Evolutionary conservation across 2,113 vertebrate species (phyloP), one percentile per base, ranked within the genome.

Genomic region (Centropus bengalensis): DNA sequence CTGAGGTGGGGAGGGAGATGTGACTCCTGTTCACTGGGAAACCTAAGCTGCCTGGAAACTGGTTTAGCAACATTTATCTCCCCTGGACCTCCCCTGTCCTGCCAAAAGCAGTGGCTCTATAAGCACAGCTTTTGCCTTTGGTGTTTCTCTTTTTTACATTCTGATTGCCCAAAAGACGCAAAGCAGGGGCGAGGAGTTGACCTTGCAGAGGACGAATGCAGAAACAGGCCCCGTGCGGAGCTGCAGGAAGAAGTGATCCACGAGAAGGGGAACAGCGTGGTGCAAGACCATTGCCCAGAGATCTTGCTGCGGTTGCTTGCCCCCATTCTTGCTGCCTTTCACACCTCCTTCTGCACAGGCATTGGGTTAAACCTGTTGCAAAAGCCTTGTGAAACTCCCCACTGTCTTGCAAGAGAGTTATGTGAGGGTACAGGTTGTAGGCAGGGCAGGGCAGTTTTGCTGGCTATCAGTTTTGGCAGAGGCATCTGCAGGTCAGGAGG

Each of bases 321-420:
- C 42, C 58, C 86, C 54, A 9, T 87, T 95, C 75, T 89, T 69
- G 42, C 22, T 0, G 2, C 36, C 23, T 91, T 88, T 88, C 3
- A 4, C 49, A 32, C 14, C 22, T 79, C 70, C 86, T 97, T 89
- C 75, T 67, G 36, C 70, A 85, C 0, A 77, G 32, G 19, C 9
- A 3, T 44, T 74, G 18, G 20, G 59, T 55, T 54, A 88, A 96
- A 70, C 24, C 60, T 38, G 0, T 87, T 96, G 75, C 82, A 88
- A 83, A 90, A 93, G 55, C 71, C 71, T 90, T 91, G 85, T 91
- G 90, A 90, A 96, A 96, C 47, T 77, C 10, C 5, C 12, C 11
- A 1, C 21, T 59, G 22, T 38, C 63, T 77, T 51, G 74, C 67
- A 79, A 69, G 42, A 62, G 1, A 5, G 8, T 44, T 60, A 51